Base-by-base conservation (phyloP, 2,113 vertebrate species). In the Ploceus nigricollis region DNA sequence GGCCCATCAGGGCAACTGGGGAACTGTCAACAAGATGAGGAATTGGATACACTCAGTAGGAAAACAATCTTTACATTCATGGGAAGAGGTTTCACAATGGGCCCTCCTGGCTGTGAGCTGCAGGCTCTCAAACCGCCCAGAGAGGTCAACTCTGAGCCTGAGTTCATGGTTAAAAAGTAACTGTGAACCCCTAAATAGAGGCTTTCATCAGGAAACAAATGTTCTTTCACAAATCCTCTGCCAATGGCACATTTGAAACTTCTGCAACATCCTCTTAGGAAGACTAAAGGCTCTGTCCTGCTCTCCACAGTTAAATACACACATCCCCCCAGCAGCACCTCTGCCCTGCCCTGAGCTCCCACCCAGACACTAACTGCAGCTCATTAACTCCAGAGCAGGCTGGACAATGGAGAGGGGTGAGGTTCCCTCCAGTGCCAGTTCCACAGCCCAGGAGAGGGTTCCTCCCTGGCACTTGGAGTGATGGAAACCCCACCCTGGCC, bases 41-140 rank as follows among this genome's bases (percentile, higher is more conserved):
- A 76, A 92, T 2, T 76, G 86, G 90, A 78, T 76, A 61, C 48
- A 48, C 5, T 17, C 44, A 33, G 65, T 11, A 66, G 1, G 15
- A 90, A 81, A 94, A 94, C 82, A 95, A 86, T 48, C 86, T 94
- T 87, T 65, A 79, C 65, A 95, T 96, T 96, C 90, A 94, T 50
- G 53, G 68, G 37, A 80, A 60, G 69, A 72, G 44, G 40, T 37
- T 89, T 75, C 88, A 57, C 31, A 50, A 70, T 12, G 69, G 82
- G 77, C 45, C 35, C 91, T 82, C 72, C 94, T 89, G 88, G 40
- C 82, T 66, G 63, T 5, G 87, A 81, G 61, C 71, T 64, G 69
- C 60, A 86, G 90, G 37, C 88, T 70, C 89, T 82, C 69, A 35
- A 68, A 53, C 40, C 2, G 3, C 77, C 54, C 61, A 6, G 3